Evolutionary conservation across 2,888 invertebrate genomes (phyloP), one percentile per base, ranked within the genome.

Genomic region (Synergus japonicus): DNA sequence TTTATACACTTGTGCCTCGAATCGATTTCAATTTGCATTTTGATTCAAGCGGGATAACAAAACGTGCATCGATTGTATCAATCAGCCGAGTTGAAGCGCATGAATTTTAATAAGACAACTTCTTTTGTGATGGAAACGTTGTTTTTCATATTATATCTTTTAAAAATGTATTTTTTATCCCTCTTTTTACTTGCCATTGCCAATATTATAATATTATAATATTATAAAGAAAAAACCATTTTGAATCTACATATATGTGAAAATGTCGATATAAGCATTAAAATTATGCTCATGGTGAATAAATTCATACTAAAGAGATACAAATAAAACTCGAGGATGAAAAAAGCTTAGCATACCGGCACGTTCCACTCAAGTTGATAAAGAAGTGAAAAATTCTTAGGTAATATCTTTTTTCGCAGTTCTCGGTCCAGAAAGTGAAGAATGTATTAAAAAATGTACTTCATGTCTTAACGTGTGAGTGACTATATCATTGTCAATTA

Each of bases 1-100:
- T 29, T 73, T 66, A 8, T 41, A 9, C 10, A 37, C 49, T 49
- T 29, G 54, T 3, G 15, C 49, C 49, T 69, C 9, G n/a, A 73
- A 73, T 58, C 73, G 54, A 73, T 73, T 37, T 54, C 54, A 73
- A 58, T 41, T 49, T 73, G 12, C 73, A 73, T 73, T 73, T 73
- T n/a, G 37, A 73, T 73, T 73, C 73, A 54, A n/a, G 54, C 54
- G n/a, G n/a, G 73, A 73, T 73, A 58, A 37, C 54, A 49, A 29
- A 44, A 67, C 15, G 13, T 44, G 46, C 22, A 22, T 54, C 37
- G 73, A 73, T 73, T 54, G 29, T 54, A 73, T 58, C 64, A 65
- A 29, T 49, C 15, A 29, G 8, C 13, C 9, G 29, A 29, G 49
- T 54, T 73, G 69, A 22, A 49, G 0, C 29, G 22, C 18, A 29